These are phyloP conservation scores for Gonioctena quinquepunctata DNA, from an alignment of 1,140 invertebrate species.

Conservation along the genomic window DNA sequence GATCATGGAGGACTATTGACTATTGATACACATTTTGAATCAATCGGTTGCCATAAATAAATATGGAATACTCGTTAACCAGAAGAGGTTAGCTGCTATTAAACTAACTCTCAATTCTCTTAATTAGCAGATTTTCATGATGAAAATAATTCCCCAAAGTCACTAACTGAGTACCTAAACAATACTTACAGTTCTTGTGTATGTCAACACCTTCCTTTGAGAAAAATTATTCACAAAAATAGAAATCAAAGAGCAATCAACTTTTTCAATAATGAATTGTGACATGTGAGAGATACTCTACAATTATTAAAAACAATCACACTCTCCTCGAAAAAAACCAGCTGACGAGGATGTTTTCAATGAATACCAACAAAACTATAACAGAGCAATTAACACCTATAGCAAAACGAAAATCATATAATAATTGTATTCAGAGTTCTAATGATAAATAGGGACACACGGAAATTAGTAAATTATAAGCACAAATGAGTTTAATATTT, in stretches of 20 bases:
- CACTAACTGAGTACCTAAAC: too few relatives aligned
- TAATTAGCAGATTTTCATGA: too few relatives aligned
- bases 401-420: not conserved
- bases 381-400: not conserved
- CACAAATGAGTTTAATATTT: too few relatives aligned
- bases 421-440: not conserved
- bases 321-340: not conserved
- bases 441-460: too few relatives aligned
- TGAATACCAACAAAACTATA: not conserved
- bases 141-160: too few relatives aligned
- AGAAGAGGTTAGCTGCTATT: too few relatives aligned
- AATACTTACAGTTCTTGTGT: not conserved
- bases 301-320: not conserved
- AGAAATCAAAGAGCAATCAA: not conserved
- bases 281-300: not conserved
- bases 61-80: too few relatives aligned
- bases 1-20: too few relatives aligned
- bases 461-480: too few relatives aligned
- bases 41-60: too few relatives aligned
- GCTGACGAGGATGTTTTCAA: not conserved
- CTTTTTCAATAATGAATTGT: not conserved
- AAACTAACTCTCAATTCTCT: too few relatives aligned
- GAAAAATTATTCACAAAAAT: not conserved
- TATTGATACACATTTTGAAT: too few relatives aligned
- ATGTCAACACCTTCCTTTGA: not conserved